These are phyloP conservation scores for Hartigia nigra DNA, from an alignment of 2,888 invertebrate species.

Conservation along the genomic window DNA sequence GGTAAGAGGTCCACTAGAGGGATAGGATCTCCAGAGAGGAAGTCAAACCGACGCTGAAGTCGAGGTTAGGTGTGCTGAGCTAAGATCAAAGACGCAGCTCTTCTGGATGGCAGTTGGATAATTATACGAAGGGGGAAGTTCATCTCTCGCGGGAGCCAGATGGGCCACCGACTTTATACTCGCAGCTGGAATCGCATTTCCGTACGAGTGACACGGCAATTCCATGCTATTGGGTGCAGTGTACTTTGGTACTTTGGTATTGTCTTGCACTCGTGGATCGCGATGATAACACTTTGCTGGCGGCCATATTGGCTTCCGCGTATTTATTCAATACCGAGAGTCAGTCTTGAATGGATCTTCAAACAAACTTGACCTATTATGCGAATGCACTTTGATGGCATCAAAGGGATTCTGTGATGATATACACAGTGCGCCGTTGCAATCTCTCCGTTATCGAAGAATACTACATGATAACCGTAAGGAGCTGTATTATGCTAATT, in stretches of 20 bases:
- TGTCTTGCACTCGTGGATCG: background rate
- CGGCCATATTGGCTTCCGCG: background rate
- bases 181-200: conserved; percentile 2
- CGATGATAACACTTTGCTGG: background rate
- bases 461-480: background rate
- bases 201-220: background rate
- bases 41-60: background rate
- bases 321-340: background rate
- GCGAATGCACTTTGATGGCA: background rate
- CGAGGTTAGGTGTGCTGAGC: background rate
- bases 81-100: conserved; percentile 9
- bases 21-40: background rate
- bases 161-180: conserved; percentile 8
- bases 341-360: conserved; percentile 11
- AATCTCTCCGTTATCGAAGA: too few relatives aligned
- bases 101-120: conserved; percentile 8
- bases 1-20: background rate
- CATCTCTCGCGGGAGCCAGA: background rate
- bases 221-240: background rate
- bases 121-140: background rate
- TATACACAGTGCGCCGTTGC: background rate
- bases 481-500: background rate
- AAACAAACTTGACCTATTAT: conserved; percentile 11
- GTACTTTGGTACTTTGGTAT: background rate
- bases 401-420: background rate